phyloP scores from a whole-genome alignment of 2,113 vertebrate species.

The Etheostoma cragini region DNA sequence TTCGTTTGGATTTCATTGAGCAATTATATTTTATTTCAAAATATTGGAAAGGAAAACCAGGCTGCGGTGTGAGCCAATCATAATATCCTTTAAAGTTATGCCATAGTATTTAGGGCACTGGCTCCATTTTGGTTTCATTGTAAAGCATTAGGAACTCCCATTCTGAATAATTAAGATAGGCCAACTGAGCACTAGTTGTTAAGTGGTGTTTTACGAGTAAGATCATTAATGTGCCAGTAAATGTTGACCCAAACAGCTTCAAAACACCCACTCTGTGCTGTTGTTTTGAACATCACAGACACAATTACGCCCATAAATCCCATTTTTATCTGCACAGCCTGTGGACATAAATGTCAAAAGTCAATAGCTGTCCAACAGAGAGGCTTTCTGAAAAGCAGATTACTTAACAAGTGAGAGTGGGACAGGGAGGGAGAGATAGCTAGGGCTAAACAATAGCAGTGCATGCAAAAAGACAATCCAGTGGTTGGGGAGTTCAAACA shows the following conservation, averaged over 20 bases:
- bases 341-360: constrained; percentile 39
- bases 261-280: constrained; percentile 37
- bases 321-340: constrained; percentile 36
- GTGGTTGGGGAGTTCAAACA: constrained; percentile 63
- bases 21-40: constrained; percentile 7
- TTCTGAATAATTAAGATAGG: constrained; percentile 71
- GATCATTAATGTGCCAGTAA: constrained; percentile 62
- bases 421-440: constrained; percentile 4
- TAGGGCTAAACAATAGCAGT: constrained; percentile 56
- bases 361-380: constrained; percentile 42
- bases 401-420: constrained; percentile 46
- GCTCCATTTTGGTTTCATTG: constrained; percentile 45
- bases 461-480: constrained; percentile 68
- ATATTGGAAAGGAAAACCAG: constrained; percentile 4
- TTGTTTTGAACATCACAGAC: constrained; percentile 43
- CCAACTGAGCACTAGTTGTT: constrained; percentile 55
- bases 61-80: not conserved
- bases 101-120: constrained; percentile 44
- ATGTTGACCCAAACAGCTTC: constrained; percentile 36
- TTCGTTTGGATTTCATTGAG: not conserved
- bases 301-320: constrained; percentile 54
- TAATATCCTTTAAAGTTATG: constrained; percentile 27
- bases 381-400: constrained; percentile 64
- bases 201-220: constrained; percentile 63
- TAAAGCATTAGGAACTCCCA: constrained; percentile 40